Conservation (phyloP, 2,797 vertebrate genomes). For the Pipistrellus pipistrellus region DNA sequence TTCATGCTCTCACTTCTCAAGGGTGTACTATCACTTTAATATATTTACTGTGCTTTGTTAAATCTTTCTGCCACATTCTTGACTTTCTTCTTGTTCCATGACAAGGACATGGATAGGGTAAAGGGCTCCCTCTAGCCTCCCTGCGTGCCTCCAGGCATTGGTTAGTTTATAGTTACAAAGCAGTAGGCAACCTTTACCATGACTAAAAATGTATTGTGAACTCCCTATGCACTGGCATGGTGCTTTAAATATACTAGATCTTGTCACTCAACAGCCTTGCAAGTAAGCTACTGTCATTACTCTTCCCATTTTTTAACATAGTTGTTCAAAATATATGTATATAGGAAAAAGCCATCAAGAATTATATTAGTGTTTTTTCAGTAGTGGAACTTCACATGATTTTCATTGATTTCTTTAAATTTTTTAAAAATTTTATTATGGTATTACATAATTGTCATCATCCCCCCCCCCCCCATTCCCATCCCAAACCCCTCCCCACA, state of each 20-base stretch:
- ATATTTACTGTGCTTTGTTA: not conserved
- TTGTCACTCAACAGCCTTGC: not conserved
- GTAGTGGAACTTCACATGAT: not conserved
- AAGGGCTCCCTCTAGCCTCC: not conserved
- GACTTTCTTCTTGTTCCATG: not conserved
- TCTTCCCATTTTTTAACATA: not conserved
- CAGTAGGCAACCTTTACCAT: not conserved
- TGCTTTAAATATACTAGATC: not conserved
- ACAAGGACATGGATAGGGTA: not conserved
- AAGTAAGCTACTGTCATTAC: not conserved
- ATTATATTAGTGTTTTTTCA: not conserved
- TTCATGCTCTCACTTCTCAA: not conserved
- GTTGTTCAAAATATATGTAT: not conserved
- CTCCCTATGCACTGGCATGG: not conserved
- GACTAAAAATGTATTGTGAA: not conserved
- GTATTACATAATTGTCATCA: too few relatives aligned
- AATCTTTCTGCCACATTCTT: not conserved
- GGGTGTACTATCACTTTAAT: not conserved
- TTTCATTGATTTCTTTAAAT: not conserved
- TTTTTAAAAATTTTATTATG: too few relatives aligned
- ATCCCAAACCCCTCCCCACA: too few relatives aligned
- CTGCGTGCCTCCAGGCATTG: not conserved
- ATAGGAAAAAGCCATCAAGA: not conserved
- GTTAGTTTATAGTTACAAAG: not conserved
- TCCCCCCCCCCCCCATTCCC: too few relatives aligned